Conservation (phyloP, 2,797 vertebrate genomes). For the Acanthurus lineatus region DNA sequence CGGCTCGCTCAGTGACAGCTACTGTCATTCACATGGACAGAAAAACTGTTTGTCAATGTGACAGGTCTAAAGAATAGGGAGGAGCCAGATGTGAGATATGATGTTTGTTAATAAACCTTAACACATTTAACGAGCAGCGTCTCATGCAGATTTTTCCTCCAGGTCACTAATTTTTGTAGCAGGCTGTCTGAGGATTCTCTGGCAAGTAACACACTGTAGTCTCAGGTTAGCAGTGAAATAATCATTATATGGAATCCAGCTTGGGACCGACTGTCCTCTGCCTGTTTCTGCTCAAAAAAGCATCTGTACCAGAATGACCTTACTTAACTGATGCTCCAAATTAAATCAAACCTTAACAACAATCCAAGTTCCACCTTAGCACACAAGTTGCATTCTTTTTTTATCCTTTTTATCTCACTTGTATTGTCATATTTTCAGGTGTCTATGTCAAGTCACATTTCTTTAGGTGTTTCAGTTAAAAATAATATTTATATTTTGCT, state of each 20-base stretch:
- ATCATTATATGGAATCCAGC: constrained; percentile 46
- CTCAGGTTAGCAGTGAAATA: constrained; percentile 49
- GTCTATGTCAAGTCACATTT: not conserved
- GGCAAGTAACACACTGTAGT: constrained; percentile 38
- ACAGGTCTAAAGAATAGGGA: constrained; percentile 16
- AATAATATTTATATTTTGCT: too few species aligned
- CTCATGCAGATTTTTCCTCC: constrained; percentile 6
- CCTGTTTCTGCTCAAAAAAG: constrained; percentile 35
- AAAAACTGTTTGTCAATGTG: not conserved
- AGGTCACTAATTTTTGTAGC: constrained; percentile 26
- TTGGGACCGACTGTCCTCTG: constrained; percentile 42
- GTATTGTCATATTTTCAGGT: not conserved
- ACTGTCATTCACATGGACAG: constrained; percentile 15
- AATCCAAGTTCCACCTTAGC: not conserved
- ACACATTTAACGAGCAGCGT: constrained; percentile 1
- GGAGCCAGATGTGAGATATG: not conserved
- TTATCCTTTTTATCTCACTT: not conserved
- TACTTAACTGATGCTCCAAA: not conserved
- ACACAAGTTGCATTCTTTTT: not conserved
- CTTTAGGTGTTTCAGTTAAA: too few species aligned
- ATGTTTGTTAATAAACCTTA: constrained; percentile 23
- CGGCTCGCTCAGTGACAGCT: constrained; percentile 20
- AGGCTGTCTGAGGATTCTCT: constrained; percentile 31
- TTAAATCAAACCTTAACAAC: not conserved
- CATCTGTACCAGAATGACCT: constrained; percentile 38